phyloP scores from a whole-genome alignment of 1,140 invertebrate genomes.

The Drosophila pallidifrons region DNA sequence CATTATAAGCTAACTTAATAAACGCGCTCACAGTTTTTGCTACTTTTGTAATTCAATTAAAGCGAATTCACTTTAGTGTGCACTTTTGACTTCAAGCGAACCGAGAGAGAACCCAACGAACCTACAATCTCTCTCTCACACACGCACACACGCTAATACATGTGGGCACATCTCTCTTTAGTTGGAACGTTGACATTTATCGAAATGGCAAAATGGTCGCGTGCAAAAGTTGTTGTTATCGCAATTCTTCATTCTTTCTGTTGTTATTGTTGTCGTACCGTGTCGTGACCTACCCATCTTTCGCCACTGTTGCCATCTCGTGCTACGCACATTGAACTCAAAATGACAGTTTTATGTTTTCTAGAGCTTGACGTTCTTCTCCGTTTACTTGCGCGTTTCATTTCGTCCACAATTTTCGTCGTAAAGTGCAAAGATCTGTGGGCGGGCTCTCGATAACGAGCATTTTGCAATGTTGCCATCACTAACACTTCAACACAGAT shows the following conservation, averaged over 20 bases:
- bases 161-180: slow-evolving; percentile 30
- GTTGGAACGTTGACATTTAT: slow-evolving; percentile 46
- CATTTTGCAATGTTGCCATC: background rate
- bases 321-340: slow-evolving; percentile 55
- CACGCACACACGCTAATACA: background rate
- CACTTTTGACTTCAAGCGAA: slow-evolving; percentile 72
- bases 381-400: slow-evolving; percentile 29
- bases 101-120: slow-evolving; percentile 12
- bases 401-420: slow-evolving; percentile 28
- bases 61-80: slow-evolving; percentile 71
- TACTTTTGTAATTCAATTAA: slow-evolving; percentile 81
- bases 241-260: background rate
- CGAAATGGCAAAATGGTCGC: slow-evolving; percentile 45
- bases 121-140: background rate
- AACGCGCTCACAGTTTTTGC: slow-evolving; percentile 69
- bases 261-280: slow-evolving; percentile 26
- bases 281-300: slow-evolving; percentile 37
- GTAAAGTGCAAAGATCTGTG: slow-evolving; percentile 5
- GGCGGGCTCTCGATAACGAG: slow-evolving; percentile 8
- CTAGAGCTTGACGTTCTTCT: slow-evolving; percentile 66
- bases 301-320: slow-evolving; percentile 3
- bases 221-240: slow-evolving; percentile 22
- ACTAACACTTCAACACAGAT: background rate
- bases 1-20: slow-evolving; percentile 77
- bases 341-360: slow-evolving; percentile 61